Evolutionary conservation across 2,888 invertebrate genomes (phyloP), one percentile per base, ranked within the genome.

Genomic region (Nomada hirtipes): DNA sequence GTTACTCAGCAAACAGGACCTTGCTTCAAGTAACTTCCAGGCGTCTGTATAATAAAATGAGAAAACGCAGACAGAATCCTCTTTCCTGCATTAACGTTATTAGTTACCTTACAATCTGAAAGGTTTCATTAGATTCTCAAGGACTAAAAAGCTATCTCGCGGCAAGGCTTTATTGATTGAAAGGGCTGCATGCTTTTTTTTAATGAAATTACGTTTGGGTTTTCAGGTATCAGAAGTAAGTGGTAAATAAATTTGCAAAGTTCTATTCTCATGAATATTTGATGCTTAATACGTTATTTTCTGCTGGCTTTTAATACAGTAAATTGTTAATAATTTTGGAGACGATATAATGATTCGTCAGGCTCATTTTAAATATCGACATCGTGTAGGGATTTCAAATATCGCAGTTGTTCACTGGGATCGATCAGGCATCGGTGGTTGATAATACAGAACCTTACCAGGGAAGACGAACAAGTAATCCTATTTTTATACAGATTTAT

Each of bases 401-500:
- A 4, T 47, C 13, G 20, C 9, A 20, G 44, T 68, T 68, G 23
- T 9, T n/a, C 23, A 11, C 10, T 18, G 9, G 55, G n/a, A 53
- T 52, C 53, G 60, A 65, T 80, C 73, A 73, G n/a, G 2, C 18
- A 44, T 69, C 81, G 73, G 53, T 81, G 55, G 81, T 81, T 59
- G 81, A 67, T 81, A 81, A 81, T 36, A 64, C 26, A 79, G 79
- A 59, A 47, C 53, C 23, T 68, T 15, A 57, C 57, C 9, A n/a
- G 13, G 29, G 29, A n/a, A 18, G 52, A 52, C 26, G 26, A 26
- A 26, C 26, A 26, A 26, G 26, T 26, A 26, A 26, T 26, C 26
- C 26, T n/a, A 1, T 15, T 52, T 29, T 3, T 13, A 11, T 26
- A 11, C 13, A 52, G 15, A 52, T 52, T 52, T 18, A 2, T 4